phyloP scores from a whole-genome alignment of 1,140 invertebrate species.

The Bombus consobrinus region DNA sequence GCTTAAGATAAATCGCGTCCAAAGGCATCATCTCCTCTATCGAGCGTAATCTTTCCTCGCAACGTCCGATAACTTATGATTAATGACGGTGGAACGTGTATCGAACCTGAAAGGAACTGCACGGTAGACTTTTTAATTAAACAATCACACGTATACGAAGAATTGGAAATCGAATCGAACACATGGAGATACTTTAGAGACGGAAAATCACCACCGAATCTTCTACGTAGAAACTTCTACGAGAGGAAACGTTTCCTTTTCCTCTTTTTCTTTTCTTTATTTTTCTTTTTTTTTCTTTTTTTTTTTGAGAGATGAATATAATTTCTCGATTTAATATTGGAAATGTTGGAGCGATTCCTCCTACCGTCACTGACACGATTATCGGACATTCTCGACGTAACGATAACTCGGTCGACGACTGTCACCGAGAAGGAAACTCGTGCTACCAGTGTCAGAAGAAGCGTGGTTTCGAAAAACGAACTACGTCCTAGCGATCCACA shows the following conservation, averaged over 20 bases:
- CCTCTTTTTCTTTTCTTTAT: too few species aligned
- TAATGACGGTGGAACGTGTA: conserved; percentile 17
- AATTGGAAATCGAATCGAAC: not conserved
- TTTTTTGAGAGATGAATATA: too few species aligned
- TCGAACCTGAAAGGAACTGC: not conserved
- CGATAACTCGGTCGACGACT: not conserved
- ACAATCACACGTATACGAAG: not conserved
- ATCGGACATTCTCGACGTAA: conserved; percentile 11
- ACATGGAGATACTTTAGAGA: not conserved
- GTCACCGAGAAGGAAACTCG: conserved; percentile 20
- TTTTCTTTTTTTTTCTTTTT: not conserved
- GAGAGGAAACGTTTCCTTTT: not conserved
- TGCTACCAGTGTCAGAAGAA: conserved; percentile 37
- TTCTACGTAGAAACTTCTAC: not conserved
- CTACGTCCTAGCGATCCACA: not conserved
- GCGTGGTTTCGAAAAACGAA: conserved; percentile 16
- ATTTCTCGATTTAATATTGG: not conserved
- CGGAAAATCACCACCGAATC: too few species aligned
- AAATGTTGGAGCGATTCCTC: not conserved
- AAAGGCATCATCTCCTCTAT: conserved; percentile 13
- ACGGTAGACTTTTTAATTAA: not conserved
- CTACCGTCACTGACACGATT: conserved; percentile 19
- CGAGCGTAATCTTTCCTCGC: conserved; percentile 4
- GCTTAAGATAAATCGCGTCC: conserved; percentile 10
- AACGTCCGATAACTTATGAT: conserved; percentile 23